These are phyloP conservation scores for Aleiodes sp. DNA, from an alignment of 1,140 invertebrate species.

Conservation along the genomic window DNA sequence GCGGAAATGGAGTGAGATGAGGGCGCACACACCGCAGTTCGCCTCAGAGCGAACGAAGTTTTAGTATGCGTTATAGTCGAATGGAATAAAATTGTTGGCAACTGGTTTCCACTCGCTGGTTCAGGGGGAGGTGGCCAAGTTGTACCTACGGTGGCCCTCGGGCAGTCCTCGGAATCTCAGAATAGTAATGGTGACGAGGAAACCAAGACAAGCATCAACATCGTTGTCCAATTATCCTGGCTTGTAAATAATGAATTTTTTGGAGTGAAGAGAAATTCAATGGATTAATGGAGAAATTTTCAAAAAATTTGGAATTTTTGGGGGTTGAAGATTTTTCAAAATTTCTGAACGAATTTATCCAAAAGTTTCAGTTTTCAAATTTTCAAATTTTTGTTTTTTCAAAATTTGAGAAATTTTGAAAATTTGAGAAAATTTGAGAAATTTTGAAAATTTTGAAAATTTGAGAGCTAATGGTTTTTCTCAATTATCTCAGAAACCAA, in stretches of 20 bases:
- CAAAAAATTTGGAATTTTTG: neutral
- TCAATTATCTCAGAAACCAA: too few species aligned
- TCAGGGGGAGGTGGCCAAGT: conserved; percentile 25
- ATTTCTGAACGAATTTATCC: too few species aligned
- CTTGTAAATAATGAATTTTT: conserved; percentile 14
- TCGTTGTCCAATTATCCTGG: conserved; percentile 20
- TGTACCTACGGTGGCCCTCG: conserved; percentile 38
- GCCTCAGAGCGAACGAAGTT: conserved; percentile 52
- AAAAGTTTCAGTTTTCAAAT: too few species aligned
- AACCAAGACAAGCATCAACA: conserved; percentile 33
- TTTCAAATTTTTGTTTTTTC: too few species aligned
- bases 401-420: too few species aligned
- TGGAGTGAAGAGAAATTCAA: too few species aligned
- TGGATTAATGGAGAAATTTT: neutral
- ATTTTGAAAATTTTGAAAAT: too few species aligned
- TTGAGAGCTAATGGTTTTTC: too few species aligned
- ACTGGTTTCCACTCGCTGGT: conserved; percentile 44
- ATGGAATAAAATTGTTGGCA: conserved; percentile 55
- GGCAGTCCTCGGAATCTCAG: conserved; percentile 31
- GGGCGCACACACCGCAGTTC: conserved; percentile 27
- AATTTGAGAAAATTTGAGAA: too few species aligned
- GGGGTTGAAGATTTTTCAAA: too few species aligned
- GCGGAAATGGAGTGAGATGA: conserved; percentile 38
- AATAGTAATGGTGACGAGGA: neutral
- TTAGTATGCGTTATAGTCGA: conserved; percentile 49